Evolutionary conservation across 2,888 invertebrate genomes (phyloP), one percentile per base, ranked within the genome.

Genomic region (Parapristionchus giblindavisi): DNA sequence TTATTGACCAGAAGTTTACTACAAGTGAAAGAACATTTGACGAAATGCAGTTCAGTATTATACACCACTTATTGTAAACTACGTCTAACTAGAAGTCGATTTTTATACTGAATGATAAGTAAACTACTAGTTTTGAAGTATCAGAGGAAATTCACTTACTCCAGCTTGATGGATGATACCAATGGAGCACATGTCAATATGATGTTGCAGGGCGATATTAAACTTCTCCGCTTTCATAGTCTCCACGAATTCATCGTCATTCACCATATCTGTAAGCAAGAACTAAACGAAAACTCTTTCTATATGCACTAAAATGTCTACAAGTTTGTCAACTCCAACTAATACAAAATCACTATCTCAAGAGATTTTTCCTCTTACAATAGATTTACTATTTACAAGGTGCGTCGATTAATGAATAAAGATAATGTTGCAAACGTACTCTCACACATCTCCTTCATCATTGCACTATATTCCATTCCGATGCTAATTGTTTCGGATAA

Each of bases 151-250:
- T 32, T 4, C 1, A 14, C 70, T 54, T n/a, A 71, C 71, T 8
- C 56, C 56, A 34, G 58, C 56, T 1, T 56, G 56, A 29, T 36
- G 27, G 8, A 40, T 34, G 8, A 71, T 58, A 3, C 40, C 38
- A 4, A 71, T 43, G 0, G 56, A 40, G 24, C 71, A 71, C 6
- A 29, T 54, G 24, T 71, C 71, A 14, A 58, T 34, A 58, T 71
- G 71, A 21, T 71, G 71, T 3, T 32, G 32, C 2, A 71, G 17
- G 2, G 71, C 71, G 32, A 71, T 24, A 29, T 71, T 58, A 43
- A 71, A 71, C 32, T 71, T 71, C 32, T 56, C 71, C 21, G 14
- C 71, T 8, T 29, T 43, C 40, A 71, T 54, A 6, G 27, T 21
- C 6, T 54, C 56, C 56, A 71, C 43, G 56, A 71, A n/a, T 17